Percentiles rank a stretch among this genome's conserved stretches.
These are phyloP conservation scores for Eulemur rufifrons DNA, from an alignment of 2,113 vertebrate species.

Conservation along the genomic window DNA sequence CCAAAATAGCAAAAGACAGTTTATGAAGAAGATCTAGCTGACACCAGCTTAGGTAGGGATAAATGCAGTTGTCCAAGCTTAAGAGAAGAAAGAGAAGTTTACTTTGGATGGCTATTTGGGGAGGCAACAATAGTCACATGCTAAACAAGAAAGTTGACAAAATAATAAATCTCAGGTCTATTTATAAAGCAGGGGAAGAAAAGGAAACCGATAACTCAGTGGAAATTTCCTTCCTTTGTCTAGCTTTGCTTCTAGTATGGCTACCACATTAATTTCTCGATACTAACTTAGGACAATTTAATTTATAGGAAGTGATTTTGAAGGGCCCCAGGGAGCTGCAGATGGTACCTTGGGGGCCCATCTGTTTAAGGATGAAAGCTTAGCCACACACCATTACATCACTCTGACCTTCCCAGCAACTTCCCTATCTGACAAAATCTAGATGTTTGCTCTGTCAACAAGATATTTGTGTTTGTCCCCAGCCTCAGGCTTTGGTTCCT, in stretches of 20 bases:
- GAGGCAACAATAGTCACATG: background rate
- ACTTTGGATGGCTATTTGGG: background rate
- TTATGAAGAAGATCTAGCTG: constrained; percentile 60
- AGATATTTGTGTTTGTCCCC: constrained; percentile 73
- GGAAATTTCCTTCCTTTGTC: constrained; percentile 72
- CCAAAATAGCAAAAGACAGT: constrained; percentile 51
- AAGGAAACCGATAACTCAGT: background rate
- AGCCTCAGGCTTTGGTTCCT: constrained; percentile 64
- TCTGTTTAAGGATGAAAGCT: constrained; percentile 67
- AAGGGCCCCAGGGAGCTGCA: constrained; percentile 55
- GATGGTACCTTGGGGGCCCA: constrained; percentile 56
- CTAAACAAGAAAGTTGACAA: background rate
- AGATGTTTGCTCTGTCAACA: constrained; percentile 72
- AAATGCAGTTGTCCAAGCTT: background rate
- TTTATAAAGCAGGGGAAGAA: constrained; percentile 3
- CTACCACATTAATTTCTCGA: constrained; percentile 31
- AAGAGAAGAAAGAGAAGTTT: constrained; percentile 50
- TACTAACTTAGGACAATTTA: constrained; percentile 41
- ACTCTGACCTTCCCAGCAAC: constrained; percentile 68
- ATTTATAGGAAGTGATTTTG: constrained; percentile 56
- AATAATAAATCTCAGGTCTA: background rate
- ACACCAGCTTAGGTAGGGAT: constrained; percentile 28
- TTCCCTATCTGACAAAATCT: constrained; percentile 69
- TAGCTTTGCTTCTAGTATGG: constrained; percentile 18
- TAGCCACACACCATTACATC: constrained; percentile 56